Evolutionary conservation across 2,888 invertebrate genomes (phyloP).

Genomic region (Caenorhabditis afra): DNA sequence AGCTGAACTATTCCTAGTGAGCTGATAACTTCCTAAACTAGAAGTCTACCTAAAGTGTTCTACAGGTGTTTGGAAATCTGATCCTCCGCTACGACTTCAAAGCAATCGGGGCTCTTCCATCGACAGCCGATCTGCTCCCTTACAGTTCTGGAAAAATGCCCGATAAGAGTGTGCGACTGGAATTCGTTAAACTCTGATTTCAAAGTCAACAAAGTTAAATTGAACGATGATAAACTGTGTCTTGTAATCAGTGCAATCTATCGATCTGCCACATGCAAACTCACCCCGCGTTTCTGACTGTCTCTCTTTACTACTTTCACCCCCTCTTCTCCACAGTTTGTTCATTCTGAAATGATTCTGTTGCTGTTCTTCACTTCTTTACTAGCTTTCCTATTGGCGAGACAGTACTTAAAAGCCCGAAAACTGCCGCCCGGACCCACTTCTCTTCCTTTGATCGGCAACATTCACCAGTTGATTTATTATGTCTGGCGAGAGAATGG

Average conservation of each 20-base stretch:
- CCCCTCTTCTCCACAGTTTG: no score
- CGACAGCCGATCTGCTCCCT: conserved; percentile 29
- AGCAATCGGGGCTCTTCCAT: conserved; percentile 27
- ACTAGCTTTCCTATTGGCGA: conserved; percentile 12
- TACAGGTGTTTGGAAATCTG: conserved; percentile 53
- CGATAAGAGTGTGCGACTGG: conserved; percentile 28
- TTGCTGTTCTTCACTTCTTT: conserved; percentile 22
- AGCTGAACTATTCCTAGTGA: conserved; percentile 61
- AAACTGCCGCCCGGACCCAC: conserved; percentile 49
- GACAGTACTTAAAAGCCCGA: conserved; percentile 17
- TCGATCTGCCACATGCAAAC: no score
- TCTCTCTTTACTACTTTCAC: no score
- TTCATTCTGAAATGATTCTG: conserved; percentile 28
- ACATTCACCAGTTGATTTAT: conserved; percentile 46
- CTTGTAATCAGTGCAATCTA: no score
- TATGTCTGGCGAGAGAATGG: conserved; percentile 21
- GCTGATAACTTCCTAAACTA: not conserved
- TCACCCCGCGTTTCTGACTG: no score
- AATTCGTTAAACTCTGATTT: conserved; percentile 19
- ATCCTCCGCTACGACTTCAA: conserved; percentile 42
- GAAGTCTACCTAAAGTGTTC: not conserved
- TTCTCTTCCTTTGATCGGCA: conserved; percentile 56
- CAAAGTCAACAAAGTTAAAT: no score
- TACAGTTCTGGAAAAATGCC: conserved; percentile 42
- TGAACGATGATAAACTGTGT: conserved; percentile 1